Percentiles rank a stretch among this genome's conserved stretches.
Conservation (phyloP, 2,797 vertebrate genomes). For the Chromis chromis region DNA sequence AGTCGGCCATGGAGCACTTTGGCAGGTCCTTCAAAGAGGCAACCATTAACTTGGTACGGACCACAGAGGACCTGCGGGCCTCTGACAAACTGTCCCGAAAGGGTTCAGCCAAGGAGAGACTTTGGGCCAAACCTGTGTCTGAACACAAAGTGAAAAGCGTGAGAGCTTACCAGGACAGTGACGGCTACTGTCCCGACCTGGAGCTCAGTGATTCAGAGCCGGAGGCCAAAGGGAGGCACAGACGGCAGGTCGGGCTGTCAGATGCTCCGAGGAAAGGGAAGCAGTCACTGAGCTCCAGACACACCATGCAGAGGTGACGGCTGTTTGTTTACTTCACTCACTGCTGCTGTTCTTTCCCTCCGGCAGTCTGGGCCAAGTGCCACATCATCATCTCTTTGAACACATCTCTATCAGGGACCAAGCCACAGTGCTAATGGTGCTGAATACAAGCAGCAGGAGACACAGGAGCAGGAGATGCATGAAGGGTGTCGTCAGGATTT, state of each 20-base stretch:
- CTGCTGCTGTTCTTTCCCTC: conserved; percentile 21
- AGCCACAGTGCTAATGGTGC: conserved; percentile 22
- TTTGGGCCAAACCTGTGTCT: conserved; percentile 87
- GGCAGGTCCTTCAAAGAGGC: conserved; percentile 94
- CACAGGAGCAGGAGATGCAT: conserved; percentile 12
- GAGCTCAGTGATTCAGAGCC: conserved; percentile 97
- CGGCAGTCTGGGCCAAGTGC: conserved; percentile 52
- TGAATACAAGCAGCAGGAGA: background rate
- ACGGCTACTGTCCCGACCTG: conserved; percentile 96
- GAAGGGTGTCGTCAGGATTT: background rate
- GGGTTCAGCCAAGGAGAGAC: conserved; percentile 86
- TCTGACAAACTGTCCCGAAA: conserved; percentile 88
- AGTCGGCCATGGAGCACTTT: conserved; percentile 91
- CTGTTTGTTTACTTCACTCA: conserved; percentile 42
- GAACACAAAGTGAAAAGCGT: conserved; percentile 81
- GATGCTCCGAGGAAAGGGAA: conserved; percentile 83
- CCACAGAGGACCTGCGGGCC: conserved; percentile 89
- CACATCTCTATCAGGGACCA: conserved; percentile 43
- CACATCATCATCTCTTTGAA: conserved; percentile 19
- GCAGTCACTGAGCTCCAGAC: conserved; percentile 87
- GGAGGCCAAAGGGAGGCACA: conserved; percentile 89
- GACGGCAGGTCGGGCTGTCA: conserved; percentile 76
- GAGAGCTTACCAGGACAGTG: conserved; percentile 90
- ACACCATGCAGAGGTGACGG: conserved; percentile 93
- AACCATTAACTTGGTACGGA: conserved; percentile 91